A percentile compares a stretch with the other conserved stretches of the same genome.
phyloP scores from a whole-genome alignment of 2,113 vertebrate genomes.

The Pomatorhinus ruficollis region DNA sequence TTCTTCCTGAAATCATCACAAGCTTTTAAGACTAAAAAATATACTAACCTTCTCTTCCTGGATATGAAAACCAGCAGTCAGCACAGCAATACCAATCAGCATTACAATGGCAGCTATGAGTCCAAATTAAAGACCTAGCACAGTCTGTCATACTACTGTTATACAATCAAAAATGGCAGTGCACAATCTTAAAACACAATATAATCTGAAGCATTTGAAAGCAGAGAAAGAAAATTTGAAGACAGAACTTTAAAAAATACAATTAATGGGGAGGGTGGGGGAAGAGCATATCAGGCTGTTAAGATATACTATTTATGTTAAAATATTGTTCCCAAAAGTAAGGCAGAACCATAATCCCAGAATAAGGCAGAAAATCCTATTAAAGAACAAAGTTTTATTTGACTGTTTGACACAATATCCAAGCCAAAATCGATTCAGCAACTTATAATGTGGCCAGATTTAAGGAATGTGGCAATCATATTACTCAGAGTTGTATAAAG shows the following conservation, averaged over 20 bases:
- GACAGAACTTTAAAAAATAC: not conserved
- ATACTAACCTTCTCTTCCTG: not conserved
- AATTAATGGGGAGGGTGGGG: accelerated
- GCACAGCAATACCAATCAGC: not conserved
- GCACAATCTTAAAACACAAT: not conserved
- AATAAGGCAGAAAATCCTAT: not conserved
- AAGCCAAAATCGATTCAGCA: not conserved
- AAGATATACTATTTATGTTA: not conserved
- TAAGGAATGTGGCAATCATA: not conserved
- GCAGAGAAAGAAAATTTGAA: not conserved
- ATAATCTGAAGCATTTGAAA: not conserved
- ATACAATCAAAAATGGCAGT: not conserved
- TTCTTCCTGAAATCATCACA: not conserved
- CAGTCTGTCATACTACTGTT: not conserved
- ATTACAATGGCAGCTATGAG: not conserved
- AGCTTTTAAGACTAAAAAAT: not conserved
- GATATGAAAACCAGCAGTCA: not conserved
- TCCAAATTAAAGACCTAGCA: not conserved
- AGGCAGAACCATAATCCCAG: not conserved
- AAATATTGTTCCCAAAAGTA: not conserved
- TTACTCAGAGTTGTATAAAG: not conserved
- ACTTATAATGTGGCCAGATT: not conserved
- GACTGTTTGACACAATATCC: not conserved
- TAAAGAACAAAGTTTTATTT: not conserved
- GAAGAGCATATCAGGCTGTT: not conserved